These are phyloP conservation scores for Alaudala cheleensis DNA, from an alignment of 2,113 vertebrate genomes.

Conservation along the genomic window DNA sequence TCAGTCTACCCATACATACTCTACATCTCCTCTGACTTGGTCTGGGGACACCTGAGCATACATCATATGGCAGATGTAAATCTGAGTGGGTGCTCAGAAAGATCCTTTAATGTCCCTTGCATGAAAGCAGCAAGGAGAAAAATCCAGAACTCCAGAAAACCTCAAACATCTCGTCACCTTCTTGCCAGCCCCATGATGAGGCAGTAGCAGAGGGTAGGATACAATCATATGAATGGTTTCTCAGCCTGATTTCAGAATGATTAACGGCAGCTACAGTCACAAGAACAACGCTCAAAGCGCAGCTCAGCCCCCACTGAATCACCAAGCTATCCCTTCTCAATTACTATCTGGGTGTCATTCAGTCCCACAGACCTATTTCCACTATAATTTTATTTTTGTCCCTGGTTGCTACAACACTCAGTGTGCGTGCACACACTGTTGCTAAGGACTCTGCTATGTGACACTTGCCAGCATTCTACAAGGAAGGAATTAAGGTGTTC, in stretches of 20 bases:
- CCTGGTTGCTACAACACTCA: neutral
- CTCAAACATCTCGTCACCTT: fast-evolving
- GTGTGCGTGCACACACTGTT: neutral
- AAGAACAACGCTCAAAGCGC: neutral
- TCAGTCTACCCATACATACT: neutral
- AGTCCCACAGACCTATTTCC: neutral
- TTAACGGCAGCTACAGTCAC: neutral
- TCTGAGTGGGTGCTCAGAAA: neutral
- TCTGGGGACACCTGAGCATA: neutral
- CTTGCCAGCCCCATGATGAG: neutral
- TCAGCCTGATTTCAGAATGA: neutral
- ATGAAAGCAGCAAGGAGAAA: neutral
- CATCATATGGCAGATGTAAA: neutral
- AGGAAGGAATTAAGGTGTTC: neutral
- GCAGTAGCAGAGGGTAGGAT: neutral
- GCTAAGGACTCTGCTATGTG: neutral
- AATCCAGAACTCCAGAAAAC: neutral
- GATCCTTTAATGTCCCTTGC: neutral
- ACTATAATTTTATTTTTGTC: slow-evolving; percentile 5
- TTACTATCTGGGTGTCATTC: neutral
- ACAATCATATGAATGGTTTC: neutral
- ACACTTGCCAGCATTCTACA: neutral
- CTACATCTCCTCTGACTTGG: neutral
- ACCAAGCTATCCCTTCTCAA: neutral
- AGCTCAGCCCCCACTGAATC: neutral